These are phyloP conservation scores for Argyresthia goedartella DNA, from an alignment of 2,888 invertebrate genomes.

Conservation along the genomic window DNA sequence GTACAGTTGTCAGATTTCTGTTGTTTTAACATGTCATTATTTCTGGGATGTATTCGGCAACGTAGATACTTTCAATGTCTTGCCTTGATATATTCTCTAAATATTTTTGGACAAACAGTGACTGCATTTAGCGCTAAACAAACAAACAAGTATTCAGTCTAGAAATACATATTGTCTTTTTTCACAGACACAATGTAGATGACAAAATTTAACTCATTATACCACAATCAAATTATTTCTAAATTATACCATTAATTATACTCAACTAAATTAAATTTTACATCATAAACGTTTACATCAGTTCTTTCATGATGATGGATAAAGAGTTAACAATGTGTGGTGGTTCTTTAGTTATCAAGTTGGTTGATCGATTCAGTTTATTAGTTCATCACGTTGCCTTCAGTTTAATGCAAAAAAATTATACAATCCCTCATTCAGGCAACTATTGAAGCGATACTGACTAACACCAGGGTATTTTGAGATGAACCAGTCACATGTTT, in stretches of 20 bases:
- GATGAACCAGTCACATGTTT: too few species aligned
- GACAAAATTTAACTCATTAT: constrained; percentile 28
- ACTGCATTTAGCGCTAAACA: neutral
- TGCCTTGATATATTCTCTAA: neutral
- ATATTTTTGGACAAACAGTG: neutral
- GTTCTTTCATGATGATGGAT: constrained; percentile 24
- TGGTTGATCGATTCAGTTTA: neutral
- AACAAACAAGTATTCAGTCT: constrained; percentile 53
- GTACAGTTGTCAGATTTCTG: too few species aligned
- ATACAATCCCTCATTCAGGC: too few species aligned
- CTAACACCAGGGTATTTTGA: too few species aligned
- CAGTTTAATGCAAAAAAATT: too few species aligned
- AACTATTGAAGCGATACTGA: too few species aligned
- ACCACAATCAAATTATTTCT: constrained; percentile 13
- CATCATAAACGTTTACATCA: constrained; percentile 29
- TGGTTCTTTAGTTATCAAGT: neutral
- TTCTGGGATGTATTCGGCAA: too few species aligned
- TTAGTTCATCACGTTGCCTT: neutral
- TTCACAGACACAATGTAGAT: constrained; percentile 44
- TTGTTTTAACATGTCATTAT: too few species aligned
- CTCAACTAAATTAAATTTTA: constrained; percentile 50
- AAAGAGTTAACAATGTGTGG: neutral
- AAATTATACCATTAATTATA: constrained; percentile 26
- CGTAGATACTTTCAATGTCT: too few species aligned
- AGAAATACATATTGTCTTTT: constrained; percentile 59